Evolutionary conservation across 2,888 invertebrate species (phyloP).

Genomic region (Neria commutata): DNA sequence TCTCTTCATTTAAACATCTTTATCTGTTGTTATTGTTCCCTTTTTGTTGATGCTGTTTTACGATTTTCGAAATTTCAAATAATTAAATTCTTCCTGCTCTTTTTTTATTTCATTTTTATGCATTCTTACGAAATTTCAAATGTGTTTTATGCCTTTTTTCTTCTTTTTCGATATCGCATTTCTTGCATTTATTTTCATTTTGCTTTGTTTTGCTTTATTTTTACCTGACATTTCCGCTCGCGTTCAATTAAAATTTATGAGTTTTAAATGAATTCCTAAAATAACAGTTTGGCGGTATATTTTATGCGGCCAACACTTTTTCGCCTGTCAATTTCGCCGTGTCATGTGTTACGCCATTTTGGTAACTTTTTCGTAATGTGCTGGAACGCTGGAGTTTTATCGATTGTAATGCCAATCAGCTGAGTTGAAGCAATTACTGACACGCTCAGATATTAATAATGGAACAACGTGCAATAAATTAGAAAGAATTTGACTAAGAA

Average conservation of each 20-base stretch:
- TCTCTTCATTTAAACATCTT: slow-evolving; percentile 13
- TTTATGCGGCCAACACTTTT: too few relatives aligned
- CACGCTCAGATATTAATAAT: too few relatives aligned
- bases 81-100: slow-evolving; percentile 32
- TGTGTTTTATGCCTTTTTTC: slow-evolving; percentile 37
- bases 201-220: background rate
- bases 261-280: slow-evolving; percentile 31
- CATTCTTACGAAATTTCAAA: slow-evolving; percentile 32
- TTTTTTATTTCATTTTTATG: slow-evolving; percentile 40
- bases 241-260: slow-evolving; percentile 40
- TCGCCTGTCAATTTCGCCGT: too few relatives aligned
- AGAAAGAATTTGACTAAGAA: too few relatives aligned
- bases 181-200: slow-evolving; percentile 3
- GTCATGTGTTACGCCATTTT: too few relatives aligned
- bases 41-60: background rate
- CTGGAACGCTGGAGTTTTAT: too few relatives aligned
- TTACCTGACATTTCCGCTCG: slow-evolving; percentile 36
- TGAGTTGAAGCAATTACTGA: too few relatives aligned
- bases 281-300: background rate
- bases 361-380: too few relatives aligned
- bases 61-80: slow-evolving; percentile 23
- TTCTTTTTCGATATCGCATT: slow-evolving; percentile 21
- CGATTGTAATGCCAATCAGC: too few relatives aligned
- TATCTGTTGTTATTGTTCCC: slow-evolving; percentile 18
- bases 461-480: too few relatives aligned